Base-by-base conservation (phyloP, 92 coral and sea anemone genomes). In the Siderastrea siderea region DNA sequence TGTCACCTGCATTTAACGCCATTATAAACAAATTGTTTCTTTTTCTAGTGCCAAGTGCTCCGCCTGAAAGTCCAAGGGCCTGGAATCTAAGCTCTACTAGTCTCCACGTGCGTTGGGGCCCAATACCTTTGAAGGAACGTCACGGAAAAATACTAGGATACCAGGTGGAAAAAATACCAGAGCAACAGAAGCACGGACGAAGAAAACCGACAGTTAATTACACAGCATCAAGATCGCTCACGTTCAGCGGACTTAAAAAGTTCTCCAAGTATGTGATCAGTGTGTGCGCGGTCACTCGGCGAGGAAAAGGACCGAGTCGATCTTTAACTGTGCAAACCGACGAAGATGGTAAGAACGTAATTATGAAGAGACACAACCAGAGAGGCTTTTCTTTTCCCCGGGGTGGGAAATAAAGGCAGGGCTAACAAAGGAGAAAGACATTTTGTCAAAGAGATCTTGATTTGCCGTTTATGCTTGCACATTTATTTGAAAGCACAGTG, bases 11-110 rank as follows among this genome's bases (percentile, higher is more conserved):
- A 8, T 15, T 3, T 10, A 10, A 58, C 10, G 14, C 10, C 14
- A 58, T 15, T 10, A 58, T 6, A 15, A 10, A 61, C 3, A n/a
- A n/a, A 19, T 52, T 50, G 52, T 54, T 57, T 26, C 16, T 16
- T 4, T 55, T 76, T 55, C n/a, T 4, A 81, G 86, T 16, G 6
- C 86, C 86, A 16, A 38, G 11, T 15, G 86, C 86, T 44, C 86
- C 86, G 15, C 86, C 86, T 45, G 17, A 68, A 14, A 16, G 52
- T 46, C 43, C 68, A 46, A 69, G 13, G 14, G 86, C 86, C 66
- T 68, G 86, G 86, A 81, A 81, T 44, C 51, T 70, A 19, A 81
- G 86, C 65, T 81, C 86, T 66, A 81, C 86, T 0, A 81, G 86
- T 43, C 75, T 81, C 45, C 66, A 81, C 38, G 47, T 81, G 10